Base-by-base conservation (phyloP, 2,888 invertebrate genomes). In the Drosophila niveifrons region DNA sequence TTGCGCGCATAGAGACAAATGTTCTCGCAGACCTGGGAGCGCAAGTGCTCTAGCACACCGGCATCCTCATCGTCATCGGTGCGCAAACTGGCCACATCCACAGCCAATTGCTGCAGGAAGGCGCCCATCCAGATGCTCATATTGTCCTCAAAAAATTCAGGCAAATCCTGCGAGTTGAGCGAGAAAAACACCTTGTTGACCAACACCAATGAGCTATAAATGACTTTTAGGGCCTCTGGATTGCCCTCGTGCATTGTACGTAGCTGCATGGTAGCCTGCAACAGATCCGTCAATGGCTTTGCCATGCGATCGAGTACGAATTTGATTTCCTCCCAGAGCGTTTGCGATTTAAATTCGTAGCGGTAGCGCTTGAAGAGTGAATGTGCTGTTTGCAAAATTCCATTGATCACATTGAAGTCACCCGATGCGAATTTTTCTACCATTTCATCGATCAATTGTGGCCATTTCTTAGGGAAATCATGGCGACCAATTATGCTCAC, bases 131-230 rank as follows among this genome's bases (percentile, higher is more conserved):
- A 99, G 0, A 94, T 94, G 18, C 94, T 94, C 96, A 99, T 98
- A 92, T 99, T 98, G 91, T 99, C 99, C 92, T 99, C 99, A 91
- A 99, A 99, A 93, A 97, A 99, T 93, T 99, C 99, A 0, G 99
- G 99, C 80, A 99, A 93, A 93, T 99, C 99, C 94, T 99, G 99
- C 78, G 96, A 97, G 93, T 99, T 99, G 17, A 99, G 94, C 0
- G 99, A 99, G 92, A 98, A 98, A 93, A 99, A 99, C 53, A 99
- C 97, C 93, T 99, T 98, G 89, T 96, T 96, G 64, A 98, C 96
- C 28, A 98, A 93, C 18, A 96, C 95, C 36, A 99, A 93, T 0
- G 98, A 98, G 59, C 96, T 96, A 88, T 98, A 98, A 78, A 99
- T 97, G 3, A 98, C 95, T 91, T 95, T 95, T 36, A 98, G 93